Base-by-base conservation (phyloP, 2,888 invertebrate genomes). In the Dysmachus trigonus region DNA sequence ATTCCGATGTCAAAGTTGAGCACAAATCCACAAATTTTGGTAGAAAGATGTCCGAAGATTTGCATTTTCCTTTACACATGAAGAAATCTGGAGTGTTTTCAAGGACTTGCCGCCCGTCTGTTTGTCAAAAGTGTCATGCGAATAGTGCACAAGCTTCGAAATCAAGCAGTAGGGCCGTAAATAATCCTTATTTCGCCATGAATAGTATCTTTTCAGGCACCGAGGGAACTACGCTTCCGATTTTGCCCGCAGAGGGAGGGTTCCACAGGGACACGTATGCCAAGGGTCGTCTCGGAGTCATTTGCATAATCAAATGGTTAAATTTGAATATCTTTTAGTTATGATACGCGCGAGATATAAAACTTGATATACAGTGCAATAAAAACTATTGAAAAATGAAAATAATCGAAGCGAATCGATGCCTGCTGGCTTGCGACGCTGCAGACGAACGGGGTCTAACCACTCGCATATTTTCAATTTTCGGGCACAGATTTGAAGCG, bases 301-400 rank as follows among this genome's bases (percentile, higher is more conserved):
- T 91, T 92, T 91, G 91, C 91, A 91, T 91, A 91, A 91, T 92
- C 91, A 92, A 91, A 92, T 91, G 90, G 90, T 91, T 90, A 90
- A 91, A 91, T 90, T 91, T 91, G 91, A 91, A 91, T 91, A 91
- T 88, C 86, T 88, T 88, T 87, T 86, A 86, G 86, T 86, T 87
- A 86, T 86, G 86, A 86, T 86, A 87, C 81, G 85, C 82, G 82
- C 33, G 38, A 62, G 87, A 87, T 86, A 86, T 87, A 87, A 87
- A 86, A 86, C 73, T 86, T 87, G 81, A 87, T 85, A 87, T 87
- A 87, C 84, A 74, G 77, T 77, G 51, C 85, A 51, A 84, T 87
- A 87, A 87, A 87, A 87, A 86, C 62, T 74, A 73, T 51, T 33
- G 33, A 72, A 73, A 85, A 51, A 74, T 31, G 47, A 51, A 30